Conservation (phyloP, 1,140 invertebrate species). For the Papilio polyxenes region DNA sequence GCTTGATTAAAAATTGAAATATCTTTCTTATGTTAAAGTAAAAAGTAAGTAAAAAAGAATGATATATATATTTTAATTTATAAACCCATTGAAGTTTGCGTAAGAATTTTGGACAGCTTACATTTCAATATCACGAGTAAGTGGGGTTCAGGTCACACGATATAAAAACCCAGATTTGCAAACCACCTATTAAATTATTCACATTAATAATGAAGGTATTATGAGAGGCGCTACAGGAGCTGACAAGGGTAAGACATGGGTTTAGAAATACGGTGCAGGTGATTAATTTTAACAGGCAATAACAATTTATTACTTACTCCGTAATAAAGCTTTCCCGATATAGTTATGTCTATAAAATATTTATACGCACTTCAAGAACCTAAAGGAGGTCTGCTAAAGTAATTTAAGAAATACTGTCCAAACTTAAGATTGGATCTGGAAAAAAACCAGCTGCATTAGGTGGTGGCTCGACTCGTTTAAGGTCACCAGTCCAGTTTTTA, state of each 20-base stretch:
- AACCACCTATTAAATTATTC: slow-evolving; percentile 6
- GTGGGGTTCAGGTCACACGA: not conserved
- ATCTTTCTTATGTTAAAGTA: too few relatives aligned
- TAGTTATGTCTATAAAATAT: not conserved
- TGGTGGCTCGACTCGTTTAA: too few relatives aligned
- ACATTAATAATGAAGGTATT: slow-evolving; percentile 4
- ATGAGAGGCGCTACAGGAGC: not conserved
- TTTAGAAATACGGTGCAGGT: slow-evolving; percentile 10
- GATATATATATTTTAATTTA: too few relatives aligned
- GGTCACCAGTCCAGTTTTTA: too few relatives aligned
- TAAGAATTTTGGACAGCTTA: not conserved
- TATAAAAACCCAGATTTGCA: not conserved
- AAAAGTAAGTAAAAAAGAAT: too few relatives aligned
- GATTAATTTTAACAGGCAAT: slow-evolving; percentile 23
- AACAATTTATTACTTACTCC: slow-evolving; percentile 6
- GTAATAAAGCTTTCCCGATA: slow-evolving; percentile 10
- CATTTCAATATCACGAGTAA: not conserved
- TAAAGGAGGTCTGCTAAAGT: not conserved
- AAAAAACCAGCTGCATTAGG: too few relatives aligned
- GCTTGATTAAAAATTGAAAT: too few relatives aligned
- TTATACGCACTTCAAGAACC: not conserved
- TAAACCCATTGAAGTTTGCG: too few relatives aligned
- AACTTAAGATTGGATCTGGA: not conserved
- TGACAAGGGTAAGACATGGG: slow-evolving; percentile 24
- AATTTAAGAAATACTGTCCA: not conserved